Conservation (phyloP, 2,113 vertebrate species). For the Trochalopteron elliotii region DNA sequence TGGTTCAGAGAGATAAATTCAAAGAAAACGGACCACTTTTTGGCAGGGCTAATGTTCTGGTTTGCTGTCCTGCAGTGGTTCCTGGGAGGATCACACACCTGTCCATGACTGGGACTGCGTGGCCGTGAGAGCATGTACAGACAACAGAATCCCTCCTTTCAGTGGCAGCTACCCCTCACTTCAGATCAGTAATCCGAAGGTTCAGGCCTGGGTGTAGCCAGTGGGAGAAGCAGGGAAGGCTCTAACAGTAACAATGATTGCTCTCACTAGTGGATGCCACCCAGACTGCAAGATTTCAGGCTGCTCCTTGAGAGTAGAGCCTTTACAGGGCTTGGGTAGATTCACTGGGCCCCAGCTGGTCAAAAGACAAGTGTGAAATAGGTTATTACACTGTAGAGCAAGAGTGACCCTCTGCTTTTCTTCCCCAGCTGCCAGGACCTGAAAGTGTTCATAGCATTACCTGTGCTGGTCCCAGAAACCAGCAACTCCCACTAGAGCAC, state of each 20-base stretch:
- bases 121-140: background rate
- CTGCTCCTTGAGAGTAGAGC: background rate
- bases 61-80: background rate
- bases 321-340: background rate
- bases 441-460: fast-evolving
- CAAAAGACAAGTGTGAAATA: background rate
- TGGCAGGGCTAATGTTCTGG: background rate
- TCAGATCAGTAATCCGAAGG: background rate
- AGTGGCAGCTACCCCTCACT: background rate
- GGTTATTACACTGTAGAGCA: background rate
- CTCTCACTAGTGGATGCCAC: background rate
- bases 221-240: background rate
- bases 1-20: background rate
- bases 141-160: background rate
- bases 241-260: background rate
- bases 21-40: background rate
- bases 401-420: background rate
- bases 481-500: background rate
- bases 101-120: fast-evolving
- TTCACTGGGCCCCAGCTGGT: background rate
- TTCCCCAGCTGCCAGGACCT: background rate
- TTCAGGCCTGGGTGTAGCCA: background rate
- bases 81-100: background rate
- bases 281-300: background rate
- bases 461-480: background rate